Evolutionary conservation across 2,888 invertebrate genomes (phyloP), one percentile per base, ranked within the genome.

Genomic region (Physocephala rufipes): DNA sequence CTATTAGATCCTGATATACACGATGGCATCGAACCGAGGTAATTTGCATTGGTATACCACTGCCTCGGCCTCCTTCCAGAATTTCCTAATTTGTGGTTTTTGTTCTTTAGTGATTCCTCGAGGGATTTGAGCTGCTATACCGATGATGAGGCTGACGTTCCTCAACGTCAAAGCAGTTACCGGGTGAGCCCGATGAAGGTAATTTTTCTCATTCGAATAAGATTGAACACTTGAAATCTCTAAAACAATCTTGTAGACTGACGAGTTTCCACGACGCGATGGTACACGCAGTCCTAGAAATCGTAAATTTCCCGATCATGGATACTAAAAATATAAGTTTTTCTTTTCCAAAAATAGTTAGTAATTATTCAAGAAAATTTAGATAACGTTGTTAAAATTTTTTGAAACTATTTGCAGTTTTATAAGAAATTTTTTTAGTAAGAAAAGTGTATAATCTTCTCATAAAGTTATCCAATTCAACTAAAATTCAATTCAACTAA

Each of bases 51-150:
- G 58, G 24, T 2, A 5, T 30, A 1, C 21, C 45, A 16, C n/a
- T 67, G 28, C 16, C 58, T 12, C 16, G 2, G 19, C 15, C 24
- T 26, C 7, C 26, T 1, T 19, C 36, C 19, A 67, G n/a, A 13
- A 26, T 21, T 65, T 13, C 26, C 15, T 55, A n/a, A n/a, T 21
- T 43, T 16, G 1, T 24, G 36, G 28, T 61, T 36, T 15, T 15
- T 49, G 2, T 12, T 26, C n/a, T 45, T 36, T 55, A 88, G 88
- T 79, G 87, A 88, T 79, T 88, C 91, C 76, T 90, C 91, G 67
- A 85, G 88, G 78, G 91, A 90, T 80, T 87, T 87, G 81, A 90
- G 90, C 66, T 79, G 79, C 68, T 84, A 84, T 66, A 76, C 81
- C n/a, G 84, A 83, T 30, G 83, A 83, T 68, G 81, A 83, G 73